Evolutionary conservation across 1,140 invertebrate genomes (phyloP), one percentile per base, ranked within the genome.

Genomic region (Zaprionus kolodkinae): DNA sequence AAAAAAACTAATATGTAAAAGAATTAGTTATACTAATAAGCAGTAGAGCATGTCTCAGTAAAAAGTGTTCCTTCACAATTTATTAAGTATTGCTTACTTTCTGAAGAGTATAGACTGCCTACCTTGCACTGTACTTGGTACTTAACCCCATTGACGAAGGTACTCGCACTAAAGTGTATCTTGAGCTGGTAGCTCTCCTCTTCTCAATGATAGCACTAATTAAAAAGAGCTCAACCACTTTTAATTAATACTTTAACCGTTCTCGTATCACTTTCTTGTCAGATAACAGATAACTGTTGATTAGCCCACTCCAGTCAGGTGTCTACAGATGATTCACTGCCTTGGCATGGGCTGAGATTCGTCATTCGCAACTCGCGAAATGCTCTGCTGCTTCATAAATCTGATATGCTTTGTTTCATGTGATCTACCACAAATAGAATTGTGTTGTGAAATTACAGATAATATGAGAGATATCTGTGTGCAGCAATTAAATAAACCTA

Each of bases 201-300:
- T 21, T 21, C 21, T 69, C 5, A 17, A 0, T 71, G 67, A 63
- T 71, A 66, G 15, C 52, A 66, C 45, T 84, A 83, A 80, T 80
- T 79, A 72, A 76, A 84, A 61, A 52, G 36, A 10, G 35, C 21
- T 45, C 45, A 57, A 10, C 9, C 15, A 50, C 57, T 33, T 78
- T 65, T 75, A 71, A 71, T 76, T 66, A 68, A 64, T 60, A 50
- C 12, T 40, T 67, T 65, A 25, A 11, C 13, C 25, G 33, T 50
- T 43, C 12, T 50, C 13, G 7, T 43, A 66, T 57, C 33, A 65
- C 45, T 63, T 27, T 40, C n/a, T 17, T 21, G 6, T 25, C 9
- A 2, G n/a, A n/a, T n/a, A n/a, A n/a, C 2, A 50, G 61, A 48
- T 54, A 60, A 7, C 13, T 35, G 17, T 38, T 38, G 62, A 72